phyloP scores from a whole-genome alignment of 2,888 invertebrate species.

The Gari tellinella region DNA sequence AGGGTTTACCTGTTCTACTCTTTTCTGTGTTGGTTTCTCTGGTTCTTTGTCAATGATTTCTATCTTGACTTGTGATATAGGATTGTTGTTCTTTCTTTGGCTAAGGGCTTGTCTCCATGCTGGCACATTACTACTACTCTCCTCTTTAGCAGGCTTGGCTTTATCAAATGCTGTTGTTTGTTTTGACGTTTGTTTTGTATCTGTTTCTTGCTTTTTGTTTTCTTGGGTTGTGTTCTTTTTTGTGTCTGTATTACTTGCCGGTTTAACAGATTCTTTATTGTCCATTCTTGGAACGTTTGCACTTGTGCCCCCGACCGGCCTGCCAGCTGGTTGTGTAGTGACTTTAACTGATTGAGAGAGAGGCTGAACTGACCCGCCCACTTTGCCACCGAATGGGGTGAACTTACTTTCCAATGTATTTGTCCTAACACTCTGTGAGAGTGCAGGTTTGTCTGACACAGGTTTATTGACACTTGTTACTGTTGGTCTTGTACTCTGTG shows the following conservation, averaged over 20 bases:
- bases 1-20: slow-evolving; percentile 58
- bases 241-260: slow-evolving; percentile 10
- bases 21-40: slow-evolving; percentile 41
- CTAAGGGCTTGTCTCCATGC: slow-evolving; percentile 68
- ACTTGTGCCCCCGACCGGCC: not conserved
- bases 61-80: slow-evolving; percentile 68
- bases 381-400: not conserved
- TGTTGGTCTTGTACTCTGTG: slow-evolving; percentile 14
- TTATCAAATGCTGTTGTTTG: slow-evolving; percentile 4
- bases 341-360: slow-evolving; percentile 9
- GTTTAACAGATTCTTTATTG: slow-evolving; percentile 20
- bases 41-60: slow-evolving; percentile 77
- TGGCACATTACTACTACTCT: slow-evolving; percentile 32
- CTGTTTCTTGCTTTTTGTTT: slow-evolving; percentile 34
- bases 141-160: not conserved
- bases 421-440: not conserved
- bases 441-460: too few relatives aligned
- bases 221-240: slow-evolving; percentile 12
- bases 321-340: not conserved
- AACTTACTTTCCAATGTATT: not conserved
- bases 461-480: not conserved
- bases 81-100: slow-evolving; percentile 27
- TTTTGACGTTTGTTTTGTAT: not conserved
- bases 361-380: slow-evolving; percentile 1
- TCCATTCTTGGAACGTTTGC: slow-evolving; percentile 14